Conservation (phyloP, 2,113 vertebrate genomes). For the Austrofundulus limnaeus region DNA sequence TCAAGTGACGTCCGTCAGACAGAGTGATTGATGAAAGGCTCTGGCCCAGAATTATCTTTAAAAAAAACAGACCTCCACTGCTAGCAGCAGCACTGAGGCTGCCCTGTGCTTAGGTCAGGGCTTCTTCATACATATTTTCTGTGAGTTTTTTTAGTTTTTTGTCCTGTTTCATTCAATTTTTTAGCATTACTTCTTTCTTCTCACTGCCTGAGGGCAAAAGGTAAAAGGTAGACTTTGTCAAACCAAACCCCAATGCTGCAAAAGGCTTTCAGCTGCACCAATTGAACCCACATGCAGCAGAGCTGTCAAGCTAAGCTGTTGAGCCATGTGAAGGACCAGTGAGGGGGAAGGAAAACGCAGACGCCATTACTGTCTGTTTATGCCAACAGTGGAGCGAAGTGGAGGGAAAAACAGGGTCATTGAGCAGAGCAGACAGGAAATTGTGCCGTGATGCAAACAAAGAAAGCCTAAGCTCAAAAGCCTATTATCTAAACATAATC, state of each 20-base stretch:
- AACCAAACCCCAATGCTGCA: conserved; percentile 58
- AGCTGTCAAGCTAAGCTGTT: conserved; percentile 71
- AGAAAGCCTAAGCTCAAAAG: conserved; percentile 10
- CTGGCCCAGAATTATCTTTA: conserved; percentile 24
- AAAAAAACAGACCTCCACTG: conserved; percentile 13
- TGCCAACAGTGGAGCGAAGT: conserved; percentile 49
- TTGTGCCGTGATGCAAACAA: conserved; percentile 61
- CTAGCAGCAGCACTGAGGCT: not conserved
- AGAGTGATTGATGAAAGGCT: conserved; percentile 28
- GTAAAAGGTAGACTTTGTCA: conserved; percentile 70
- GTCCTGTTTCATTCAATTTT: conserved; percentile 72
- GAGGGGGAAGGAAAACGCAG: conserved; percentile 67
- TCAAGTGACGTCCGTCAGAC: conserved; percentile 32
- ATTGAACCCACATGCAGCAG: conserved; percentile 63
- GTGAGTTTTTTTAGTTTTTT: conserved; percentile 33
- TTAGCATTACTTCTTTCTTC: conserved; percentile 65
- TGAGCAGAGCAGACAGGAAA: conserved; percentile 48
- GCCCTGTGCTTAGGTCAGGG: conserved; percentile 4
- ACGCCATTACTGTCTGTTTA: conserved; percentile 73
- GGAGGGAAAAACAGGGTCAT: conserved; percentile 41
- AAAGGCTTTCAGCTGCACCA: conserved; percentile 74
- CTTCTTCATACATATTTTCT: conserved; percentile 15
- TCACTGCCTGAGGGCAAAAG: conserved; percentile 62
- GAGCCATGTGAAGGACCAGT: conserved; percentile 68
- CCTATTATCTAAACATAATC: conserved; percentile 49